Percentiles rank a stretch among this genome's conserved stretches.
Conservation (phyloP, 1,140 invertebrate genomes). For the Zaprionus ghesquierei region DNA sequence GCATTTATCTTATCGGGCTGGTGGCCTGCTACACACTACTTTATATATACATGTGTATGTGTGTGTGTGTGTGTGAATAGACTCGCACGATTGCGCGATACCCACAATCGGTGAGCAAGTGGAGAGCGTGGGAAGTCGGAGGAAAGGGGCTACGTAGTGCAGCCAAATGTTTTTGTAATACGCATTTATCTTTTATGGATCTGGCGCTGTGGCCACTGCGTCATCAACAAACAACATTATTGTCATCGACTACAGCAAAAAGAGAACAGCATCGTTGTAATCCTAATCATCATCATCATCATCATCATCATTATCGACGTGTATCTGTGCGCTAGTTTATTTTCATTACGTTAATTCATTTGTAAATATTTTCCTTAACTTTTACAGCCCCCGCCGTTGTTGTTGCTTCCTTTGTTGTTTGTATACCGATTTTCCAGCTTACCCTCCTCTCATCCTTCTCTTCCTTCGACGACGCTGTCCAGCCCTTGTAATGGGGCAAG, state of each 20-base stretch:
- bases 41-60: not conserved
- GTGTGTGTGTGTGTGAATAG: not conserved
- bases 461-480: not conserved
- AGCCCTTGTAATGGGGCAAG: constrained; percentile 11
- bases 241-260: not conserved
- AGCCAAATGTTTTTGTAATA: constrained; percentile 45
- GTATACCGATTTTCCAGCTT: constrained; percentile 63
- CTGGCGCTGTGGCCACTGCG: constrained; percentile 35
- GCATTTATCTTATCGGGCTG: constrained; percentile 54
- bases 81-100: not conserved
- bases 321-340: constrained; percentile 69
- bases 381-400: constrained; percentile 40
- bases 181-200: constrained; percentile 51
- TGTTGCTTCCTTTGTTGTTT: constrained; percentile 46
- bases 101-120: not conserved
- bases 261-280: constrained; percentile 1
- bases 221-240: constrained; percentile 33
- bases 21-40: constrained; percentile 1
- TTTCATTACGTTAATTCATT: constrained; percentile 78
- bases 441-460: not conserved
- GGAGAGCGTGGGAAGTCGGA: not conserved
- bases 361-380: constrained; percentile 76
- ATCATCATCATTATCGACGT: constrained; percentile 26
- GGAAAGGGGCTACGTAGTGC: not conserved
- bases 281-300: constrained; percentile 26